A percentile compares a stretch with the other conserved stretches of the same genome.
These are phyloP conservation scores for Pandion haliaetus DNA, from an alignment of 2,113 vertebrate genomes.

Conservation along the genomic window DNA sequence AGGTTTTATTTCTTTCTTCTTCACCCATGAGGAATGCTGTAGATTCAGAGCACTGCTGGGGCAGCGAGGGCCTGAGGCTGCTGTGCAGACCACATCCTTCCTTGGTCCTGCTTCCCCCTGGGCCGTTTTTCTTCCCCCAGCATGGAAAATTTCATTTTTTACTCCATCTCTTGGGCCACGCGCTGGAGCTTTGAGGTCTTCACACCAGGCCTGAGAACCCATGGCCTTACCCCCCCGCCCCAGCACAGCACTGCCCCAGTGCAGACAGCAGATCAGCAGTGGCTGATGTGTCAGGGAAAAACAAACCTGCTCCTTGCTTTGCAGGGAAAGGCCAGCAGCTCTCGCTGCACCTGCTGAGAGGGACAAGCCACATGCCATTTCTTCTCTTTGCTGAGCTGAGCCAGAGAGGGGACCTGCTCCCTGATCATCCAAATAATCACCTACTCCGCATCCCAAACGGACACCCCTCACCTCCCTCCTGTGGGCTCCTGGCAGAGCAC, in stretches of 20 bases:
- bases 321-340: fast-evolving
- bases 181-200: background rate
- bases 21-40: background rate
- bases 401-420: background rate
- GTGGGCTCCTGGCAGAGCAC: background rate
- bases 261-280: background rate
- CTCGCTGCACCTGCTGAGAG: too few relatives aligned
- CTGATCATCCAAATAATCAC: fast-evolving
- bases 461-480: fast-evolving
- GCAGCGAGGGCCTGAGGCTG: fast-evolving
- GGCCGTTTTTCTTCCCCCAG: background rate
- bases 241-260: background rate
- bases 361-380: fast-evolving
- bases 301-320: too few relatives aligned
- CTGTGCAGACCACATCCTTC: background rate
- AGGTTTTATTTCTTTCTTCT: too few relatives aligned
- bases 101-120: fast-evolving
- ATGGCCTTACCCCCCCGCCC: background rate
- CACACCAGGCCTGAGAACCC: background rate
- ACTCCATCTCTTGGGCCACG: background rate
- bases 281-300: fast-evolving
- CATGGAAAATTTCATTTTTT: too few relatives aligned
- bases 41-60: background rate
- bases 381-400: background rate
- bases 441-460: fast-evolving